Evolutionary conservation across 2,797 vertebrate species (phyloP), one percentile per base, ranked within the genome.

Genomic region (Pseudochirops corinnae): DNA sequence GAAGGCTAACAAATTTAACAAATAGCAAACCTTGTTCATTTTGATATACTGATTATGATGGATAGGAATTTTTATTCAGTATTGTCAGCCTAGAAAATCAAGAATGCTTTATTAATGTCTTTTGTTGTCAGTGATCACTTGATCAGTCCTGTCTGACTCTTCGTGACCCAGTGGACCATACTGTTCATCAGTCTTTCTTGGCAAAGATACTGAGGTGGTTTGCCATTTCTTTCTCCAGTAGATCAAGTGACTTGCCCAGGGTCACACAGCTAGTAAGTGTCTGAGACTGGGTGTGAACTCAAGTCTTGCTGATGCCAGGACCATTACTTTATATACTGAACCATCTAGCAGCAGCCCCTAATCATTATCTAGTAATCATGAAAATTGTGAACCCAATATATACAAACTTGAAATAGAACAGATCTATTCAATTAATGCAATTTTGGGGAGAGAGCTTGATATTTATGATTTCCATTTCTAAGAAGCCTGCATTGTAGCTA

Each of bases 1-100:
- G 26, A 94, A 96, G 62, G 10, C n/a, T 55, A 56, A 53, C n/a
- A 0, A 52, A 58, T 18, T 52, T 11, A 46, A 18, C 0, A 56
- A 52, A 52, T 52, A 52, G 52, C 31, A 4, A 5, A n/a, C 14
- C 33, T 87, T 52, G 9, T 5, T 29, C 28, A 39, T 11, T 24
- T n/a, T 13, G 13, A 82, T 53, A 26, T n/a, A 46, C 55, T 28
- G 50, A 39, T 55, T 11, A 58, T 12, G 29, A 92, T 55, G 6
- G 11, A 7, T 2, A 26, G 5, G 1, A 16, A n/a, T 90, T 4
- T 0, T 46, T 39, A 39, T 56, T 39, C 10, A 33, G 5, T 33
- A 9, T 6, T n/a, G 0, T 0, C 3, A 28, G 12, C 56, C 56
- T 39, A 1, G 29, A 2, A 93, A n/a, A 55, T 24, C 16, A 74